These are phyloP conservation scores for Xyrichtys novacula DNA, from an alignment of 2,797 vertebrate species.

Conservation along the genomic window DNA sequence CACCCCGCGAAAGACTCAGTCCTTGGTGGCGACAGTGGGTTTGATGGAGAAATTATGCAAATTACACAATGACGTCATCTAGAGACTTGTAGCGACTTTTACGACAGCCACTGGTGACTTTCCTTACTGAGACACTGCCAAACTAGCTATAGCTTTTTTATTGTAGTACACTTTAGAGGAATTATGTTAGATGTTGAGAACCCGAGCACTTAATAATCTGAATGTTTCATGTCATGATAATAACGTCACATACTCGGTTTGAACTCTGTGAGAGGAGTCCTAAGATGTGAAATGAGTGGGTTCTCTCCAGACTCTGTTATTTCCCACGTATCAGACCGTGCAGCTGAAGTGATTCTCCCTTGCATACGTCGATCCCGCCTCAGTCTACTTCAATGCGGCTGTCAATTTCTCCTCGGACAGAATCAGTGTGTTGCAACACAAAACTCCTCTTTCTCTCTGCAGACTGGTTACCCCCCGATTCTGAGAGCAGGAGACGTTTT, in stretches of 20 bases:
- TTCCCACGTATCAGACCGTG: not conserved
- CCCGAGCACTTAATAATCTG: too few species aligned
- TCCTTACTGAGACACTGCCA: too few species aligned
- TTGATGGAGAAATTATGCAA: too few species aligned
- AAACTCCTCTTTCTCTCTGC: slow-evolving; percentile 33
- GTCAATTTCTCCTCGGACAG: slow-evolving; percentile 34
- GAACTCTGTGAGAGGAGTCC: not conserved
- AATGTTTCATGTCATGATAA: too few species aligned
- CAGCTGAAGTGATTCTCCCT: not conserved
- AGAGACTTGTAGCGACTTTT: too few species aligned
- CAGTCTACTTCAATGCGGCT: slow-evolving; percentile 36
- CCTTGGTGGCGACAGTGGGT: too few species aligned
- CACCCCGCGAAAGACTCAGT: too few species aligned
- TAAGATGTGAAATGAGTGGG: not conserved
- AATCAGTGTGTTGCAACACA: slow-evolving; percentile 23
- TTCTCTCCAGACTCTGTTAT: not conserved
- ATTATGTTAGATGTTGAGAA: too few species aligned
- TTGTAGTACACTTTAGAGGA: too few species aligned
- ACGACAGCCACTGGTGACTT: too few species aligned
- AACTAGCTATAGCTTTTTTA: too few species aligned
- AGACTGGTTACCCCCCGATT: slow-evolving; percentile 36
- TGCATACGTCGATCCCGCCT: slow-evolving; percentile 29
- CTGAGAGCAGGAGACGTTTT: slow-evolving; percentile 15
- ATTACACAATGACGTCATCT: too few species aligned
- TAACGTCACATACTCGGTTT: not conserved